Conservation (phyloP, 2,113 vertebrate genomes). For the Calypte anna region DNA sequence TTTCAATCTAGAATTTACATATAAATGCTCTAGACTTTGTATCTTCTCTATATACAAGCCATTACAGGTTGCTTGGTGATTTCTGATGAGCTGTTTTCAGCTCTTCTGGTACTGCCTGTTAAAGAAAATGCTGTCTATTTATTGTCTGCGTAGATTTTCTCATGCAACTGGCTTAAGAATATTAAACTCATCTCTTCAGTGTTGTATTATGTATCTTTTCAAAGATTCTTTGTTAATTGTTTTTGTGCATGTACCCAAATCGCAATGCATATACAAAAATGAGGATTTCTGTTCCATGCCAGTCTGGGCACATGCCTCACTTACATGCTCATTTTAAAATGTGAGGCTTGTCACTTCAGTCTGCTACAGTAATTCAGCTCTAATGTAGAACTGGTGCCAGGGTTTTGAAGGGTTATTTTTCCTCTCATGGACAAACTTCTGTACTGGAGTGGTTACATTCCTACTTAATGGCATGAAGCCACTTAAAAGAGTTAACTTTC, state of each 20-base stretch:
- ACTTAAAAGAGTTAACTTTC: constrained; percentile 30
- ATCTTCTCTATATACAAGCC: neutral
- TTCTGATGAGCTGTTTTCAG: neutral
- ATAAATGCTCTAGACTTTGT: neutral
- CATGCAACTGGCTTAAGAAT: neutral
- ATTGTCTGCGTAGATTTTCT: neutral
- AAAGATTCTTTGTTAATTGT: neutral
- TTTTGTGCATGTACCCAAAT: neutral
- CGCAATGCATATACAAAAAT: neutral
- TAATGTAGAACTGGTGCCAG: constrained; percentile 3
- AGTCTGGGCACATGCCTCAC: neutral
- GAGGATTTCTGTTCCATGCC: neutral
- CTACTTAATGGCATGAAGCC: constrained; percentile 22
- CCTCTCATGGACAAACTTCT: constrained; percentile 15
- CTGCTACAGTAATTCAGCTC: constrained; percentile 37
- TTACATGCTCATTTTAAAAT: constrained; percentile 24
- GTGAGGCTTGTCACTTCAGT: constrained; percentile 24
- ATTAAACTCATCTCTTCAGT: neutral
- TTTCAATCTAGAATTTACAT: neutral
- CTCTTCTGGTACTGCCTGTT: neutral
- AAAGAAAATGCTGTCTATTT: neutral
- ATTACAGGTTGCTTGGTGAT: neutral
- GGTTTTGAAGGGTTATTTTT: constrained; percentile 48
- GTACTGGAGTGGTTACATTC: neutral
- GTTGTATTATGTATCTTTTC: neutral